These are phyloP conservation scores for Hirtodrosophila confusa DNA, from an alignment of 2,888 invertebrate genomes.

Conservation along the genomic window DNA sequence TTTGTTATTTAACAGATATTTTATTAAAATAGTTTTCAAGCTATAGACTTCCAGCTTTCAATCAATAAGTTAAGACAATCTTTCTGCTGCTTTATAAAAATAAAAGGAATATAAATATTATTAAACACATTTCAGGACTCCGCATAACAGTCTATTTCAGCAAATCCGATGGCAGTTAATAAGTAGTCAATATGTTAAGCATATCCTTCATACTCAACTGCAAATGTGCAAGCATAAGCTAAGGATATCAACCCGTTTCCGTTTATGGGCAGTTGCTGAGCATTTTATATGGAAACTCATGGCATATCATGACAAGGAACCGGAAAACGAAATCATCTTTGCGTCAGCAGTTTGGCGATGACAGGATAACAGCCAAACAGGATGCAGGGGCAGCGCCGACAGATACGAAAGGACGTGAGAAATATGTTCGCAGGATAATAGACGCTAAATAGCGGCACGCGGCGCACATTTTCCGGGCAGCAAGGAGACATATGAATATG, in stretches of 20 bases:
- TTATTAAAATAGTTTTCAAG: too few species aligned
- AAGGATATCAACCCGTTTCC: conserved; percentile 23
- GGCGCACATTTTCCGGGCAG: conserved; percentile 72
- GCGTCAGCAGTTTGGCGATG: conserved; percentile 30
- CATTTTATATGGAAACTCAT: conserved; percentile 15
- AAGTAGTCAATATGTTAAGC: neutral
- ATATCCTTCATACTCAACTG: conserved; percentile 6
- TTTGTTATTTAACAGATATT: too few species aligned
- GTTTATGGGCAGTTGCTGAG: conserved; percentile 6
- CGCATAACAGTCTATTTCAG: too few species aligned
- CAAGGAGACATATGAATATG: conserved; percentile 55
- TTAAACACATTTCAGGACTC: too few species aligned
- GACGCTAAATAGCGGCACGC: conserved; percentile 84
- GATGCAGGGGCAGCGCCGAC: conserved; percentile 10
- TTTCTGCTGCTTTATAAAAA: too few species aligned
- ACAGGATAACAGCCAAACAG: conserved; percentile 45
- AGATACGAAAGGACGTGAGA: conserved; percentile 53
- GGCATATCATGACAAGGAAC: conserved; percentile 23
- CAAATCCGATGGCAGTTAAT: too few species aligned
- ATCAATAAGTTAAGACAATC: too few species aligned
- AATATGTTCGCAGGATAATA: conserved; percentile 82
- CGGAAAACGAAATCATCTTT: conserved; percentile 58
- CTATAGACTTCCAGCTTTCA: too few species aligned
- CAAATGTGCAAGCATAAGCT: neutral
- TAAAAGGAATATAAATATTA: too few species aligned